These are phyloP conservation scores for Morelia viridis DNA, from an alignment of 2,797 vertebrate genomes.

Conservation along the genomic window DNA sequence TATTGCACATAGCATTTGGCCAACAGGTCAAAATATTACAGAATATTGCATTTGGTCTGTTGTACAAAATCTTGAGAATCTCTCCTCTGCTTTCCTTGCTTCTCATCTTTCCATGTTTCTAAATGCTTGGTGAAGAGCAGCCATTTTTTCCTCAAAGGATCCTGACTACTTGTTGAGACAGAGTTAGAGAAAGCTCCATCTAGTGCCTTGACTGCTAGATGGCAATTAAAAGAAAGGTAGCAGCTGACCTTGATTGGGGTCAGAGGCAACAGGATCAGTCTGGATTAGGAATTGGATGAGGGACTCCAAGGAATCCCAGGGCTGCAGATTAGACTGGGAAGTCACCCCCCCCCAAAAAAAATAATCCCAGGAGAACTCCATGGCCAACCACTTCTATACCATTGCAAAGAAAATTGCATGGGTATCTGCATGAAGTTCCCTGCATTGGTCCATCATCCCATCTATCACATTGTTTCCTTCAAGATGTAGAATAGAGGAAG, in stretches of 20 bases:
- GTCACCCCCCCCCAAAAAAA: no score
- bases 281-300: background rate
- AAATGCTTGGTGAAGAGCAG: background rate
- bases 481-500: no score
- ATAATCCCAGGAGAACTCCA: background rate
- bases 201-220: background rate
- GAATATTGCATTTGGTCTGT: background rate
- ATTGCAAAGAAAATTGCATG: no score
- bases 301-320: background rate
- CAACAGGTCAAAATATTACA: background rate
- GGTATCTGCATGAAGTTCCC: no score
- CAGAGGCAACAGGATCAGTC: background rate
- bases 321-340: no score
- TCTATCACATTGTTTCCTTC: no score
- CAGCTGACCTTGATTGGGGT: background rate
- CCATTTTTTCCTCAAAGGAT: background rate
- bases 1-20: background rate
- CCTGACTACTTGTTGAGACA: background rate
- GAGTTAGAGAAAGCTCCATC: background rate
- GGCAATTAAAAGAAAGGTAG: background rate
- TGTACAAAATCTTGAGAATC: background rate
- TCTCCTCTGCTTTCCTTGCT: background rate
- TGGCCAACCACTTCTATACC: no score
- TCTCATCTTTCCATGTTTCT: background rate
- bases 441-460: no score